Evolutionary conservation across 2,113 vertebrate species (phyloP).

Genomic region (Grallaria varia): DNA sequence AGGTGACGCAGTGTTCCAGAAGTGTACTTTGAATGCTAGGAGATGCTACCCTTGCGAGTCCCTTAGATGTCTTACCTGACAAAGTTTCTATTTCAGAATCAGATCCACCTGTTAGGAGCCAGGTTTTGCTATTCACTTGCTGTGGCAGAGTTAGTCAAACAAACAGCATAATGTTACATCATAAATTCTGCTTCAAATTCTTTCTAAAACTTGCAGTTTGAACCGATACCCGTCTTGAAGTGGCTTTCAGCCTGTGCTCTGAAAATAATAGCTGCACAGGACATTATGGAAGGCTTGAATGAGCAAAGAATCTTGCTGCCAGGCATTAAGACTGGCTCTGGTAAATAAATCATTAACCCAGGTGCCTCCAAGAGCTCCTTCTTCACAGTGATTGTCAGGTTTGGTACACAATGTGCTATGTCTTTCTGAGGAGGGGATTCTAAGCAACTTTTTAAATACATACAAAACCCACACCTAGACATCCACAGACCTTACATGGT

Average conservation of each 20-base stretch:
- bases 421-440: not conserved
- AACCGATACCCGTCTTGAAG: not conserved
- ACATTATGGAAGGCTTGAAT: not conserved
- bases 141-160: not conserved
- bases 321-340: not conserved
- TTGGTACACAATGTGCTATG: not conserved
- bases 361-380: not conserved
- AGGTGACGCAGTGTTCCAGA: not conserved
- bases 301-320: not conserved
- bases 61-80: not conserved
- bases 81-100: not conserved
- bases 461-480: not conserved
- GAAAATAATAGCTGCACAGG: not conserved
- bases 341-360: not conserved
- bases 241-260: not conserved
- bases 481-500: not conserved
- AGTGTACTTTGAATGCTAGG: not conserved
- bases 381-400: not conserved
- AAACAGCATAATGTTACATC: not conserved
- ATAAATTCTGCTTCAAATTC: not conserved
- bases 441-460: not conserved
- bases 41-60: not conserved
- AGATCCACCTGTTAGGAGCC: not conserved
- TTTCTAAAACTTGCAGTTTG: not conserved
- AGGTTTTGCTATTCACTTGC: not conserved